Evolutionary conservation across 2,797 vertebrate genomes (phyloP), one percentile per base, ranked within the genome.

Genomic region (Bucorvus abyssinicus): DNA sequence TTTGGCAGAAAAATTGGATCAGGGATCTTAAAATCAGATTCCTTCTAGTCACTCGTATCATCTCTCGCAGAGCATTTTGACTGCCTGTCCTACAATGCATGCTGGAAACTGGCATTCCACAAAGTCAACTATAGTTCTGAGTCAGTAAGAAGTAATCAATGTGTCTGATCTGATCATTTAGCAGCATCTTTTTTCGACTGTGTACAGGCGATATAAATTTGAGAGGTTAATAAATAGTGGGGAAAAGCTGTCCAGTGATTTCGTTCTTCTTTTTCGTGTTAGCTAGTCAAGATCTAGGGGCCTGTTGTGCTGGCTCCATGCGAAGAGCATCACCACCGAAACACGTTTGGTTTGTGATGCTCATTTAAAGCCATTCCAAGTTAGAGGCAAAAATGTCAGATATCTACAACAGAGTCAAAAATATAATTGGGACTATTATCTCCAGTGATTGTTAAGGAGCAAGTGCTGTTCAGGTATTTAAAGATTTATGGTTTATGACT

Each of bases 1-100:
- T 95, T 96, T 96, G 93, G 79, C 92, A 96, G 76, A 97, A 93
- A 96, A 93, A 96, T 94, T 95, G 91, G 69, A 95, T 97, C 87
- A 75, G 59, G 23, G 55, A 91, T 87, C 94, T 96, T 94, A 88
- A 96, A 95, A 96, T 95, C 95, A 83, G 81, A 59, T 96, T 95
- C 45, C 65, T 90, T 84, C 44, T 65, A 74, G 90, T 96, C 93
- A 93, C 27, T 96, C 71, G 61, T 73, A 76, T 93, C 1, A 24
- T 87, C 42, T 90, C 75, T 95, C 4, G 3, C 53, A 47, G 85
- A 89, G 57, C 71, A 75, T 90, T 96, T 90, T 96, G 86, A 92
- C 85, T 96, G 89, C 68, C 71, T 94, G 71, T 95, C 86, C 75
- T 92, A 81, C 34, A 75, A 6, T 83, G 30, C 64, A 6, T 84